These are phyloP conservation scores for Sitodiplosis mosellana DNA, from an alignment of 1,140 invertebrate species.

Conservation along the genomic window DNA sequence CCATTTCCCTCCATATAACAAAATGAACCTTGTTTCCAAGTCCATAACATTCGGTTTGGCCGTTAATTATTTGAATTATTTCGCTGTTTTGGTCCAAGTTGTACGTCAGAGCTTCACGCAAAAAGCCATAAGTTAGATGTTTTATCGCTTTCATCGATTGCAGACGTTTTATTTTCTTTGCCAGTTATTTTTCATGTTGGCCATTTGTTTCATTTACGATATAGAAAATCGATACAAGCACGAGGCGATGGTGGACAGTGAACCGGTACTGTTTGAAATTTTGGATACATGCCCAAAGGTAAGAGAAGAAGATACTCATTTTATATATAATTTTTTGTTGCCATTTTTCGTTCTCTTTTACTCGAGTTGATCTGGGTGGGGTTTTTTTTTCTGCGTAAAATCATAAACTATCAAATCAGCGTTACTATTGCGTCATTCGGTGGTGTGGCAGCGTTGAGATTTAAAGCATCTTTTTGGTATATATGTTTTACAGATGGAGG, in stretches of 20 bases:
- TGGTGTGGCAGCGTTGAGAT: background rate
- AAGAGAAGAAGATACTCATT: too few relatives aligned
- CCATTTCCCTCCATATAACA: too few relatives aligned
- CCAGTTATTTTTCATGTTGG: slow-evolving; percentile 4
- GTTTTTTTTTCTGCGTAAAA: background rate
- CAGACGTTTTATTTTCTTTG: background rate
- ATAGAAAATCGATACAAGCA: slow-evolving; percentile 82
- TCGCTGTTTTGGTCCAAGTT: too few relatives aligned
- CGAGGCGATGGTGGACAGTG: slow-evolving; percentile 75
- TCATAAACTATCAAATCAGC: background rate
- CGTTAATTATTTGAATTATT: too few relatives aligned
- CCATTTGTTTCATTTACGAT: slow-evolving; percentile 4
- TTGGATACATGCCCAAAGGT: slow-evolving; percentile 63
- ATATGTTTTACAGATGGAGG: slow-evolving; percentile 16
- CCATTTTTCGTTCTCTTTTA: slow-evolving; percentile 2
- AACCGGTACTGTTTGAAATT: slow-evolving; percentile 80
- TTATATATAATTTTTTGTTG: background rate
- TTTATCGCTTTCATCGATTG: too few relatives aligned
- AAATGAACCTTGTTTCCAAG: too few relatives aligned
- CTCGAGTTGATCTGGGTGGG: too few relatives aligned
- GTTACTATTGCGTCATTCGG: background rate
- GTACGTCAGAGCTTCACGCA: too few relatives aligned
- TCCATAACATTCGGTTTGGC: too few relatives aligned
- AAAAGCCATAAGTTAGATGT: too few relatives aligned
- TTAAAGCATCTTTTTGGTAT: too few relatives aligned